Evolutionary conservation across 2,888 invertebrate species (phyloP).

Genomic region (Lymantria monacha): DNA sequence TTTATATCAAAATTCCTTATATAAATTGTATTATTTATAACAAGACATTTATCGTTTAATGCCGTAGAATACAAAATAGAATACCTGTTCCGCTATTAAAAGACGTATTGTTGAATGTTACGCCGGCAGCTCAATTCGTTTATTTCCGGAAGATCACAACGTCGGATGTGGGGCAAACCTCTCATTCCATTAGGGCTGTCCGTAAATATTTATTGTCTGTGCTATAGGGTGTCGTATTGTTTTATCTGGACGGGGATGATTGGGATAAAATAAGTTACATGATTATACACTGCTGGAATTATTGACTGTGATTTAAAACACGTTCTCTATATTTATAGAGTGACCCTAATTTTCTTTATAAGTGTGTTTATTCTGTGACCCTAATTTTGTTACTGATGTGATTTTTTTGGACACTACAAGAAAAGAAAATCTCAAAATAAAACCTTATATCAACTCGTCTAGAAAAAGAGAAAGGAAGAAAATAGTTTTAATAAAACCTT

Average conservation of each 20-base stretch:
- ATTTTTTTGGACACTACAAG: too few relatives aligned
- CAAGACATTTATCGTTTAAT: neutral
- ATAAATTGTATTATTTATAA: neutral
- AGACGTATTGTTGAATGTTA: conserved; percentile 11
- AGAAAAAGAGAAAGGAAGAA: too few relatives aligned
- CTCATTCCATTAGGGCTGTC: conserved; percentile 14
- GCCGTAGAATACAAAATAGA: conserved; percentile 1
- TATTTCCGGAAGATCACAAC: conserved; percentile 22
- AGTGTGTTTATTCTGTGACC: too few relatives aligned
- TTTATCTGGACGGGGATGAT: neutral
- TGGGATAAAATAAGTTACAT: neutral
- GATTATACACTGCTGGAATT: neutral
- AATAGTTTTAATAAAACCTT: too few relatives aligned
- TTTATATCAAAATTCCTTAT: too few relatives aligned
- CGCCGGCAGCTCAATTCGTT: conserved; percentile 13
- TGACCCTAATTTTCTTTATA: too few relatives aligned
- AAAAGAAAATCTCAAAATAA: too few relatives aligned
- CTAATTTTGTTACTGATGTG: too few relatives aligned
- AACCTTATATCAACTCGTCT: too few relatives aligned
- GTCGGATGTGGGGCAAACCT: conserved; percentile 12
- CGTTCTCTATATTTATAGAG: too few relatives aligned
- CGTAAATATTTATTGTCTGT: conserved; percentile 4
- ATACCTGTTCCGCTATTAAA: neutral
- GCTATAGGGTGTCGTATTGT: neutral
- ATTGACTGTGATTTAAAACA: neutral